These are phyloP conservation scores for Esox lucius DNA, from an alignment of 2,797 vertebrate genomes.

Conservation along the genomic window DNA sequence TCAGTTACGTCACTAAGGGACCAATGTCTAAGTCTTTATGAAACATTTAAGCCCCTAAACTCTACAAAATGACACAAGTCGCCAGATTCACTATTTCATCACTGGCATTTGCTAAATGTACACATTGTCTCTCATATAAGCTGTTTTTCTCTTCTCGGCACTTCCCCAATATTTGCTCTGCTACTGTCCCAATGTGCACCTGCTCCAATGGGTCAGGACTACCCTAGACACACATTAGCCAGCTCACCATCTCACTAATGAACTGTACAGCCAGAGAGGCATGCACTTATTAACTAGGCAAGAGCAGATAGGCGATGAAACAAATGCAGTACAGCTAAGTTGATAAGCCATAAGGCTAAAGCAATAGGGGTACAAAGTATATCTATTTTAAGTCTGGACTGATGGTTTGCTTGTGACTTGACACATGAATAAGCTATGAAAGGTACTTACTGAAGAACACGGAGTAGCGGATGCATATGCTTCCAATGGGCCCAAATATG, in stretches of 20 bases:
- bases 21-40: too few relatives aligned
- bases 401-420: conserved; percentile 14
- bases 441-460: not conserved
- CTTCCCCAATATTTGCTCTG: conserved; percentile 46
- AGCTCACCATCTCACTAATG: conserved; percentile 59
- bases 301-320: conserved; percentile 54
- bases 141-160: conserved; percentile 47
- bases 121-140: conserved; percentile 19
- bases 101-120: conserved; percentile 9
- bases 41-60: not conserved
- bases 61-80: not conserved
- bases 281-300: conserved; percentile 57
- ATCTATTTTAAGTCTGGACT: conserved; percentile 27
- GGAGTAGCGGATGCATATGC: not conserved
- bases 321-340: conserved; percentile 52
- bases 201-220: conserved; percentile 38
- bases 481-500: not conserved
- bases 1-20: not conserved
- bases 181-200: conserved; percentile 43
- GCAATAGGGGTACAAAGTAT: conserved; percentile 28
- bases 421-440: not conserved
- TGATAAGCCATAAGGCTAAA: conserved; percentile 52
- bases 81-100: conserved; percentile 6
- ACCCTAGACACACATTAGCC: conserved; percentile 53
- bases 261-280: conserved; percentile 52